Evolutionary conservation across 1,140 invertebrate genomes (phyloP), one percentile per base, ranked within the genome.

Genomic region (Megathymus violae): DNA sequence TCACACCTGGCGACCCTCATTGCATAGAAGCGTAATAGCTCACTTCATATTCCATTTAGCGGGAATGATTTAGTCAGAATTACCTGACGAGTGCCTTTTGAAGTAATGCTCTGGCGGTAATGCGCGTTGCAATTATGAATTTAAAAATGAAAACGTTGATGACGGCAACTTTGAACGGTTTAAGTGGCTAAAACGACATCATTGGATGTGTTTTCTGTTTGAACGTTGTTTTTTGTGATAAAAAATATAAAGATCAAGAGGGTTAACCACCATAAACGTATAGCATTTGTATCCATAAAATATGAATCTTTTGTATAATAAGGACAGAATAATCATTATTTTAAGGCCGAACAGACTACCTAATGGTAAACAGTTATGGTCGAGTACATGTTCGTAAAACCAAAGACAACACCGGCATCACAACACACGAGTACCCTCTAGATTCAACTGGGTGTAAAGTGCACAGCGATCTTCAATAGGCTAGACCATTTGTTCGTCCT

Each of bases 21-120:
- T 58, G 31, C 15, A 58, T 43, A 58, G 38, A 58, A 44, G 41
- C 25, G 38, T 68, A 64, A 65, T 65, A 69, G 58, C 64, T 59
- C 67, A 62, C 67, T 69, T 47, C 63, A 56, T 69, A 68, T 68
- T 69, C 67, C 50, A 59, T 54, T 66, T 59, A 66, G 48, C 50
- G 46, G 51, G 40, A 52, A 58, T 58, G 54, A 46, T 58, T 22
- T 58, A 46, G 54, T 58, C 27, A 19, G 54, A 58, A 58, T 58
- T 58, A 58, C 54, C 54, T 58, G 14, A 46, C 41, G 54, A 58
- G 54, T 44, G 54, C 41, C 27, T 58, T 58, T 58, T 58, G 41
- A 58, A 58, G 54, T 58, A 58, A 58, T 9, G 40, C 25, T 58
- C 40, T 58, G 41, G 5, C 25, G 48, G 27, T 59, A 46, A 58